These are phyloP conservation scores for Silvanus unidentatus DNA, from an alignment of 2,888 invertebrate species.

Conservation along the genomic window DNA sequence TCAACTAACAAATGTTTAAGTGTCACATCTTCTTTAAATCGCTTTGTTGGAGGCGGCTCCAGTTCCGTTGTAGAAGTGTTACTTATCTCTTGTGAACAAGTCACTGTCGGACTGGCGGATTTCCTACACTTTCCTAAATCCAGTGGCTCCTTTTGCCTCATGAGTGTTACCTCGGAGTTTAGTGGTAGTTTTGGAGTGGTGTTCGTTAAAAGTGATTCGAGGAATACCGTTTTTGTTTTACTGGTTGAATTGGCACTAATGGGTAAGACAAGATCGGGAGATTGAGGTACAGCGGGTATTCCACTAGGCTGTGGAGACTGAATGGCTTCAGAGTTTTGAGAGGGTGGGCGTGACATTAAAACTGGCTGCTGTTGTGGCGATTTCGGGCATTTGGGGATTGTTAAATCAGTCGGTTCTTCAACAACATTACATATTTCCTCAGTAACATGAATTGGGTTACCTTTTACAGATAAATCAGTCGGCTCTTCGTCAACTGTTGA, in stretches of 20 bases:
- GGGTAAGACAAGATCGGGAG: constrained; percentile 59
- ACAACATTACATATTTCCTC: constrained; percentile 43
- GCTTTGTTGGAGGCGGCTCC: constrained; percentile 48
- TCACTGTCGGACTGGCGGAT: constrained; percentile 66
- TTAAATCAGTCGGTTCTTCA: constrained; percentile 54
- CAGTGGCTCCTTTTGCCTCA: constrained; percentile 58
- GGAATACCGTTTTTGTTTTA: constrained; percentile 49
- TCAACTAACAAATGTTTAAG: constrained; percentile 51
- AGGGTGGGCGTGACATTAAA: constrained; percentile 51
- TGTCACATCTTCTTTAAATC: constrained; percentile 48
- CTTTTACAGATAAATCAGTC: constrained; percentile 35
- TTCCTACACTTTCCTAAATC: constrained; percentile 63
- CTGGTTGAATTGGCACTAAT: constrained; percentile 29
- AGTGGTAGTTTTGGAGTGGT: constrained; percentile 50
- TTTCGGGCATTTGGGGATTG: constrained; percentile 47
- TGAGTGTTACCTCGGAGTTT: constrained; percentile 52
- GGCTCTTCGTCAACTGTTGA: constrained; percentile 31
- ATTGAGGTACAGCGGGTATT: constrained; percentile 63
- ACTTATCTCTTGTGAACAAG: constrained; percentile 68
- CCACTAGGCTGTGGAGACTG: constrained; percentile 70
- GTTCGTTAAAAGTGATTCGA: constrained; percentile 59
- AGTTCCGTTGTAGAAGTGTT: constrained; percentile 44
- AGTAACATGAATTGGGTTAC: constrained; percentile 11
- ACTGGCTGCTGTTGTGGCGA: background rate
- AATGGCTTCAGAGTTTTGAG: constrained; percentile 64